Conservation (phyloP, 2,888 invertebrate genomes). For the Digitonthophagus gazella region DNA sequence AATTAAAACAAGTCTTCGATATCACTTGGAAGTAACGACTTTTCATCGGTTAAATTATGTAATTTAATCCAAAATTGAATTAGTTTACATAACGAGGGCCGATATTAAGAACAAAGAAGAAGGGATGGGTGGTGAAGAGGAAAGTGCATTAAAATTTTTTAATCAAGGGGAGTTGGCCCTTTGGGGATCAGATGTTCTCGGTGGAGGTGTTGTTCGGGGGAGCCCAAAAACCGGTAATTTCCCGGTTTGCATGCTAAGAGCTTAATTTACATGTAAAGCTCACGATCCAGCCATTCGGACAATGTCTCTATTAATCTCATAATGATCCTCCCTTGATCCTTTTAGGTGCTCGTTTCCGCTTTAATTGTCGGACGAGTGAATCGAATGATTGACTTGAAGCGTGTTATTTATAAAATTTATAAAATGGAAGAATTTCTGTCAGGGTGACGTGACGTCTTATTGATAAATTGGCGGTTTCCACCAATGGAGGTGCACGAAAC, state of each 20-base stretch:
- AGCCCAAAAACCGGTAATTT: conserved; percentile 41
- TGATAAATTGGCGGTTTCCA: neutral
- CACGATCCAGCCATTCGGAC: conserved; percentile 47
- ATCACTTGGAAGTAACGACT: neutral
- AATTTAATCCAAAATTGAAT: conserved; percentile 4
- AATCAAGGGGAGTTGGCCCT: conserved; percentile 18
- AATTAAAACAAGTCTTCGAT: neutral
- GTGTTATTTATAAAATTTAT: conserved; percentile 5
- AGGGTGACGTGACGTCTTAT: neutral
- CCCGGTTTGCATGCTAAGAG: conserved; percentile 51
- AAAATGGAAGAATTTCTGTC: neutral
- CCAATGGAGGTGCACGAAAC: conserved; percentile 20
- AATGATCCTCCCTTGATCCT: conserved; percentile 42
- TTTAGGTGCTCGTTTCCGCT: conserved; percentile 31
- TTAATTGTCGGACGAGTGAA: conserved; percentile 41
- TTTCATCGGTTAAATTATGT: conserved; percentile 1
- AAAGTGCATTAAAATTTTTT: conserved; percentile 18
- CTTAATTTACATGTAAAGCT: conserved; percentile 51
- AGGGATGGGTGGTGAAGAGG: neutral
- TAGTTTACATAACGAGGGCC: conserved; percentile 7
- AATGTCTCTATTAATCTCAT: conserved; percentile 51
- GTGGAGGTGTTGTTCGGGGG: conserved; percentile 5
- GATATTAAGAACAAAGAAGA: conserved; percentile 3
- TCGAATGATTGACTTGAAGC: conserved; percentile 37
- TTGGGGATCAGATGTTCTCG: conserved; percentile 28